Evolutionary conservation across 2,113 vertebrate species (phyloP), one percentile per base, ranked within the genome.

Genomic region (Cygnus buccinator): DNA sequence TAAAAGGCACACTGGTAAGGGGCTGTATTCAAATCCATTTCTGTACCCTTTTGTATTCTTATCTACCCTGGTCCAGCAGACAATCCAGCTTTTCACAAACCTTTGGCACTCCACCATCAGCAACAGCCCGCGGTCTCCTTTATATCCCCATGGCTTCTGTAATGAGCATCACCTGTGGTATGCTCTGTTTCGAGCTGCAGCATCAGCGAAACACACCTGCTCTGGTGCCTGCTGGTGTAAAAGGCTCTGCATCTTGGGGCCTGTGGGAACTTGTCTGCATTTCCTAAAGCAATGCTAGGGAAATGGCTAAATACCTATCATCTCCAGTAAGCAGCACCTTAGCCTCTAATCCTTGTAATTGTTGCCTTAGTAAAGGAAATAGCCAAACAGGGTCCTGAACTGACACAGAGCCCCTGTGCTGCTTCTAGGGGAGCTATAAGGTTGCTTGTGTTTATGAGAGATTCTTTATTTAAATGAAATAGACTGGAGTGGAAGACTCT

Each of bases 31-130:
- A 98, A 98, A 98, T 96, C 92, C 89, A 6, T 97, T 96, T 83
- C 96, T 94, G 90, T 96, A 97, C 91, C 97, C 97, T 96, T 98
- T 98, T 98, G 97, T 98, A 95, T 97, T 97, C 97, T 98, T 98
- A 98, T 98, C 98, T 98, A 97, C 87, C 61, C 92, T 14, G 20
- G 96, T 95, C 97, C 98, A 98, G 98, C 93, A 97, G 95, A 97
- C 97, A 98, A 96, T 93, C 95, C 96, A 62, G 97, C 96, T 97
- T 98, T 97, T 98, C 97, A 98, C 95, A 98, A 97, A 98, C 98
- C 98, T 98, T 96, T 98, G 98, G 97, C 98, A 96, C 75, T 89
- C 86, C 70, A 97, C 97, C 97, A 97, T 93, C 94, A 91, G 95
- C 96, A 94, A 76, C 94, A 95, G 96, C 62, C 97, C 11, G 0